Base-by-base conservation (phyloP, 2,797 vertebrate genomes). In the Bovichtus diacanthus region DNA sequence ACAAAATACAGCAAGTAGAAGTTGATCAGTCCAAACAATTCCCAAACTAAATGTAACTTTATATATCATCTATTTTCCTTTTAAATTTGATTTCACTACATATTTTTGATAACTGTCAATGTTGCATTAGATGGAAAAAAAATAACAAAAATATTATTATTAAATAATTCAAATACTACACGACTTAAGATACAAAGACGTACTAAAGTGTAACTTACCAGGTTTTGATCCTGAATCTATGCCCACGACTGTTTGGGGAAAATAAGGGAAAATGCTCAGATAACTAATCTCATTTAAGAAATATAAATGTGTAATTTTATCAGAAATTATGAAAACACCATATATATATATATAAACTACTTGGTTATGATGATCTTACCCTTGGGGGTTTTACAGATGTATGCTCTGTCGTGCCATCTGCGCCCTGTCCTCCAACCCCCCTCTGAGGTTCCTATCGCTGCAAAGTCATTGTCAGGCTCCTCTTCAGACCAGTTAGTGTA, bases 331-430 rank as follows among this genome's bases (percentile, higher is more conserved):
- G 3, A 51, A 56, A 56, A 60, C 6, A 41, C 3, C 5, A 36
- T 25, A 4, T 27, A 18, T 13, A 25, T 5, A 23, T 21, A 19
- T 18, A 34, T 7, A n/a, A 46, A 21, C 2, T 8, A 53, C 7
- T 21, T 16, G 8, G 29, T 19, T 19, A 19, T 19, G 16, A 47
- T 51, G 13, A 15, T 41, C 19, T 78, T 76, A 94, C 93, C 86
- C 92, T 93, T 94, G 15, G 74, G 34, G 39, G 88, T 90, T 86
- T 94, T 56, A 39, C 93, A 94, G 76, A 94, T 83, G 72, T 90
- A 93, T 2, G 80, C 76, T 49, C 72, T 82, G 65, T 90, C 81
- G 0, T 85, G 47, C 93, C 93, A 94, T 44, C 54, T 80, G 18
- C 63, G 54, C 8, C 88, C 92, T 0, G 92, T 59, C 38, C 0